Percentiles rank a stretch among this genome's conserved stretches.
Evolutionary conservation across 1,140 invertebrate species (phyloP).

Genomic region (Meloidogyne exigua): DNA sequence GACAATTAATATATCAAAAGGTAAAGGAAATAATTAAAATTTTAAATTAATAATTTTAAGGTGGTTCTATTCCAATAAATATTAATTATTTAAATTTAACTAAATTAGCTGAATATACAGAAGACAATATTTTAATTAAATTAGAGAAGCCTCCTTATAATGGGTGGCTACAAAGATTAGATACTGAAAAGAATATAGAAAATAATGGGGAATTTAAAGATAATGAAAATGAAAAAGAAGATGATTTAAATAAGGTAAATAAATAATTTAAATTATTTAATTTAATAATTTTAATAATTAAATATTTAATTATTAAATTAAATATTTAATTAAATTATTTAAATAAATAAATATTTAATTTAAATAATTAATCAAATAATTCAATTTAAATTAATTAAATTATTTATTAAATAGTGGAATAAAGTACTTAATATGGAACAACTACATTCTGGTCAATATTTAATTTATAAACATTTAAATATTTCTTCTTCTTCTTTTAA

Average conservation of each 20-base stretch:
- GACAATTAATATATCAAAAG: constrained; percentile 17
- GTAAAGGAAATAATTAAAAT: background rate
- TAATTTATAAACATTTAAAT: constrained; percentile 42
- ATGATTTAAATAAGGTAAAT: background rate
- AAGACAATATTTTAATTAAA: constrained; percentile 44
- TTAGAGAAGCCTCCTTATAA: constrained; percentile 29
- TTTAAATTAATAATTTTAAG: constrained; percentile 1
- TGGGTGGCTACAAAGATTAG: constrained; percentile 33
- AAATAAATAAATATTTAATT: no score
- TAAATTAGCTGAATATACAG: constrained; percentile 26
- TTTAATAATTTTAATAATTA: no score
- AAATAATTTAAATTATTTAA: constrained; percentile 7
- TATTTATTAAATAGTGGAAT: background rate
- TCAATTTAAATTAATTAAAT: constrained; percentile 19
- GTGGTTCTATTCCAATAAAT: constrained; percentile 41
- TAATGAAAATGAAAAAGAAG: constrained; percentile 13
- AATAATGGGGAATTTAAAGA: constrained; percentile 2
- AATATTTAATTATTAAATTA: no score
- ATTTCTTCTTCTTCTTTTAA: background rate
- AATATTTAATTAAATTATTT: no score
- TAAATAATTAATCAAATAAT: no score
- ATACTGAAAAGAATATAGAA: constrained; percentile 16
- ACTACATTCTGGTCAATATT: constrained; percentile 45
- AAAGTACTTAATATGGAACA: constrained; percentile 19
- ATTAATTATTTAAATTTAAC: constrained; percentile 41